These are phyloP conservation scores for Trematomus loennbergii DNA, from an alignment of 2,113 vertebrate genomes.

Conservation along the genomic window DNA sequence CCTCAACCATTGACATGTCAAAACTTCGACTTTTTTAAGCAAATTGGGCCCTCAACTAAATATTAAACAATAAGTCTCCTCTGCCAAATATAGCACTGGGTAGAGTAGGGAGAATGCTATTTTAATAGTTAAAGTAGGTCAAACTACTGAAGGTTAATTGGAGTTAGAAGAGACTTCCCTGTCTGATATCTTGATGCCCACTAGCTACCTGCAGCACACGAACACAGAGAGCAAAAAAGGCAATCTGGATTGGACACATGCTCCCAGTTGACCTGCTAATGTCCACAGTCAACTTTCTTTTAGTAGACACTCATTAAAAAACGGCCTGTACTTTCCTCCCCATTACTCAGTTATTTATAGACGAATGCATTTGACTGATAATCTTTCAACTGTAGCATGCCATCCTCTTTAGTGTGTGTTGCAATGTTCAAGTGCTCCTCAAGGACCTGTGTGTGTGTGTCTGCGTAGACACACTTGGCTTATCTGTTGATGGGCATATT, in stretches of 20 bases:
- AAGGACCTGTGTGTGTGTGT: constrained; percentile 23
- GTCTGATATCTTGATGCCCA: constrained; percentile 47
- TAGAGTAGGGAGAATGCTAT: constrained; percentile 56
- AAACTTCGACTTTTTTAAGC: constrained; percentile 8
- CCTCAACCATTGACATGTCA: constrained; percentile 8
- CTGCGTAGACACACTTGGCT: background rate
- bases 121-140: constrained; percentile 73
- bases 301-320: constrained; percentile 13
- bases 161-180: constrained; percentile 53
- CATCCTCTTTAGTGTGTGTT: constrained; percentile 59
- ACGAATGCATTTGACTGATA: constrained; percentile 38
- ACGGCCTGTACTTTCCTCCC: constrained; percentile 47
- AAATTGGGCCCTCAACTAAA: constrained; percentile 26
- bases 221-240: background rate
- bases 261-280: constrained; percentile 49
- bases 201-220: constrained; percentile 29
- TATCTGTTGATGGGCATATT: constrained; percentile 31
- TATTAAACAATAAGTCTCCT: constrained; percentile 19
- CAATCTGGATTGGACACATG: constrained; percentile 8
- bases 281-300: constrained; percentile 38
- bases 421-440: constrained; percentile 52
- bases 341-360: constrained; percentile 72
- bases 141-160: constrained; percentile 76
- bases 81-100: constrained; percentile 53
- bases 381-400: constrained; percentile 61